These are phyloP conservation scores for Aleiodes sp. DNA, from an alignment of 1,140 invertebrate genomes.

Conservation along the genomic window DNA sequence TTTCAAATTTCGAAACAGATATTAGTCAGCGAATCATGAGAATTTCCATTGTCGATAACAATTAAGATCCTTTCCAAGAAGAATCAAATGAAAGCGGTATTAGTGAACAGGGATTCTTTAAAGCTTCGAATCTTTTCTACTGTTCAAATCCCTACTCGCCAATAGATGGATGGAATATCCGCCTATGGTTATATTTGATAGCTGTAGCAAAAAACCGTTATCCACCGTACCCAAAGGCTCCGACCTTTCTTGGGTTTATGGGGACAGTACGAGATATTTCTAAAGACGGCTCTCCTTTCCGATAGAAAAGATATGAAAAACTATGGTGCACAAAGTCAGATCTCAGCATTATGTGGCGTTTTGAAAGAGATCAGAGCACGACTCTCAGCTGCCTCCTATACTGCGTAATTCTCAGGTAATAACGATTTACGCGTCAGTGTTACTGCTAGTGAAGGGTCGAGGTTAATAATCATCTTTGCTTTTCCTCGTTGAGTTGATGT, in stretches of 20 bases:
- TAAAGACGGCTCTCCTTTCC: background rate
- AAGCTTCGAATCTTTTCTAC: too few relatives aligned
- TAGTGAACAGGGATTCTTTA: too few relatives aligned
- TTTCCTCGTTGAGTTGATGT: background rate
- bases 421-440: slow-evolving; percentile 4
- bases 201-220: background rate
- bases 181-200: background rate
- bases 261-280: background rate
- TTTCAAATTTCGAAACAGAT: too few relatives aligned
- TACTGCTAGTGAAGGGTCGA: background rate
- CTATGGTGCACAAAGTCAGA: background rate
- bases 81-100: too few relatives aligned
- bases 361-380: background rate
- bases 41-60: too few relatives aligned
- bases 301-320: background rate
- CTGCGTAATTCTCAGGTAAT: background rate
- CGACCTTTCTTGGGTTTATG: slow-evolving; percentile 15
- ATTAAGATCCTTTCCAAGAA: too few relatives aligned
- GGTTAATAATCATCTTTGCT: background rate
- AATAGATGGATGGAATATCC: background rate
- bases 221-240: background rate
- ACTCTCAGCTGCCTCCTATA: background rate
- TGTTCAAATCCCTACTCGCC: too few relatives aligned
- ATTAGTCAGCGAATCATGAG: too few relatives aligned
- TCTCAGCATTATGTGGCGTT: background rate